Base-by-base conservation (phyloP, 2,888 invertebrate genomes). In the Antitype chi region DNA sequence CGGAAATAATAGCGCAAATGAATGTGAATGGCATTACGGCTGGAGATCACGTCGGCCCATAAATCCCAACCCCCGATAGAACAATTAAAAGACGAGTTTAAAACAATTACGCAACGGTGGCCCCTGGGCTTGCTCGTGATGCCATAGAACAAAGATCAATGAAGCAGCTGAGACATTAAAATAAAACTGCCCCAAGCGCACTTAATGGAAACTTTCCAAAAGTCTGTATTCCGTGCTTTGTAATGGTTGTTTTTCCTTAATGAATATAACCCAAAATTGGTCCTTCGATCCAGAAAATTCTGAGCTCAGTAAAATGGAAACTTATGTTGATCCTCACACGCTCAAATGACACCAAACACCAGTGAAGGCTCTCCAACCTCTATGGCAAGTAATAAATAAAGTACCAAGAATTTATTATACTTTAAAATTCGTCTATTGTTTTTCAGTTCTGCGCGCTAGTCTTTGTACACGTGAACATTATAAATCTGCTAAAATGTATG, bases 51-150 rank as follows among this genome's bases (percentile, higher is more conserved):
- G 96, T 96, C 94, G 92, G 89, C 87, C 92, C 92, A 96, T 96
- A 96, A 96, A 96, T 96, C 94, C 88, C 92, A 89, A 89, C 92
- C 95, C 95, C 90, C 95, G 96, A 96, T 96, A 96, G 95, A 96
- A 96, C 96, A 96, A 96, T 96, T 96, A 96, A 96, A 96, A 96
- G 95, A 94, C 94, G 95, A 95, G 94, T 94, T 96, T 96, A 95
- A 96, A 96, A 96, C 96, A 96, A 96, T 96, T 96, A 96, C 95
- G 95, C 95, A 95, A 94, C 92, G 88, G 93, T 93, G 92, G 95
- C 96, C 96, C 94, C 86, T 88, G 87, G 96, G 96, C 94, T 81
- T 88, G 87, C 89, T 95, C 95, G 95, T 94, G 96, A 94, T 91
- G 88, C 89, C 91, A 90, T 87, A 90, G 93, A 93, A 86, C 88